These are phyloP conservation scores for Rhodophaea formosa DNA, from an alignment of 2,888 invertebrate genomes.

Conservation along the genomic window DNA sequence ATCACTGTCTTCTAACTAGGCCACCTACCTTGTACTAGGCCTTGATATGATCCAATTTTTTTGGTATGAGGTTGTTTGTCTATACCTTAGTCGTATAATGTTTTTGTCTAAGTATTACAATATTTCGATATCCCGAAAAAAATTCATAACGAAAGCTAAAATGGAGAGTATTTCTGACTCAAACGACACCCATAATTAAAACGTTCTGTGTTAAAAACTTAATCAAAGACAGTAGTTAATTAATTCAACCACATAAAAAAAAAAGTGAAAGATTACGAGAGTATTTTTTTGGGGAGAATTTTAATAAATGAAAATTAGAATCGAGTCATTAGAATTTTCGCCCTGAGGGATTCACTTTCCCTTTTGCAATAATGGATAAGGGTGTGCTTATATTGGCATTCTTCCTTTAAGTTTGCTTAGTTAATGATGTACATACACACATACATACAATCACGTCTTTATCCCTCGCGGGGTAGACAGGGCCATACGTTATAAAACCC, in stretches of 20 bases:
- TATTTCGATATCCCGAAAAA: too few relatives aligned
- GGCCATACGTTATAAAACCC: too few relatives aligned
- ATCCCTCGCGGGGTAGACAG: too few relatives aligned
- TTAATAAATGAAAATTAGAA: conserved; percentile 65
- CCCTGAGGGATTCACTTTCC: conserved; percentile 48
- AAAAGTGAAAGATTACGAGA: conserved; percentile 22
- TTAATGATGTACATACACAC: too few relatives aligned
- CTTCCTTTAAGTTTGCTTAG: not conserved
- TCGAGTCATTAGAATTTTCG: conserved; percentile 56
- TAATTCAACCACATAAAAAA: not conserved
- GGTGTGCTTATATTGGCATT: conserved; percentile 35
- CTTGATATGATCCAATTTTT: too few relatives aligned
- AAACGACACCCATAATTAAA: not conserved
- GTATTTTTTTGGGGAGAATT: conserved; percentile 44
- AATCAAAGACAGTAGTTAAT: conserved; percentile 10
- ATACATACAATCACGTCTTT: too few relatives aligned
- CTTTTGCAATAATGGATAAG: conserved; percentile 52
- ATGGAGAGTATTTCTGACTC: not conserved
- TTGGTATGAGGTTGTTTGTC: too few relatives aligned
- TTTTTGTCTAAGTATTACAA: too few relatives aligned
- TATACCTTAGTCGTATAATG: too few relatives aligned
- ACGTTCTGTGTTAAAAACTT: conserved; percentile 5
- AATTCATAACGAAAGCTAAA: not conserved
- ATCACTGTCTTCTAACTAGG: too few relatives aligned
- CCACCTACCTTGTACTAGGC: too few relatives aligned